Conservation (phyloP, 2,888 invertebrate genomes). For the Zhengitettix transpicula region DNA sequence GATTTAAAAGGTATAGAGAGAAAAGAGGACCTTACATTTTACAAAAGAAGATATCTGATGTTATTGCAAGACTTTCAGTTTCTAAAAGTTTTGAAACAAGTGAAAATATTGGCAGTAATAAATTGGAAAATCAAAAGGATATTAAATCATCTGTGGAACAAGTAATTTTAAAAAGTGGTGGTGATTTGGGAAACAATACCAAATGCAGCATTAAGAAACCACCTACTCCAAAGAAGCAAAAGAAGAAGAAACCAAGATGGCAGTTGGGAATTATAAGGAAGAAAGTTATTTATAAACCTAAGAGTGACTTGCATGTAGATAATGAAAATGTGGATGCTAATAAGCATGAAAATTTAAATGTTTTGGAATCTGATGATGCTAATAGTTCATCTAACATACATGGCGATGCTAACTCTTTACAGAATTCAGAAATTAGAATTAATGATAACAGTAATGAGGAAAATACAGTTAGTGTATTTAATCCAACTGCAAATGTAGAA, state of each 20-base stretch:
- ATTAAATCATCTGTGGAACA: not conserved
- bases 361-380: no score
- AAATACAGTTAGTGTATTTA: no score
- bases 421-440: no score
- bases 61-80: slow-evolving; percentile 1
- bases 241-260: slow-evolving; percentile 21
- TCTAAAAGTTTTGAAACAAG: not conserved
- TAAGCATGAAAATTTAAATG: no score
- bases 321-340: no score
- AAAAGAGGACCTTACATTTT: not conserved
- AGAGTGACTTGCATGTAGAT: not conserved
- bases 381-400: no score
- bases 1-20: not conserved
- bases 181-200: not conserved
- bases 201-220: not conserved
- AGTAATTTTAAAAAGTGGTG: no score
- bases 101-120: not conserved
- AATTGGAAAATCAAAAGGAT: not conserved
- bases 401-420: no score
- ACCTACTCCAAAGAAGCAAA: slow-evolving; percentile 13
- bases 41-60: slow-evolving; percentile 4
- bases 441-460: no score
- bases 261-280: slow-evolving; percentile 18
- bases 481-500: no score
- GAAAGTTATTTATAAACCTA: not conserved